Percentiles rank a stretch among this genome's conserved stretches.
phyloP scores from a whole-genome alignment of 2,888 invertebrate genomes.

The Lordiphosa fenestrarum region DNA sequence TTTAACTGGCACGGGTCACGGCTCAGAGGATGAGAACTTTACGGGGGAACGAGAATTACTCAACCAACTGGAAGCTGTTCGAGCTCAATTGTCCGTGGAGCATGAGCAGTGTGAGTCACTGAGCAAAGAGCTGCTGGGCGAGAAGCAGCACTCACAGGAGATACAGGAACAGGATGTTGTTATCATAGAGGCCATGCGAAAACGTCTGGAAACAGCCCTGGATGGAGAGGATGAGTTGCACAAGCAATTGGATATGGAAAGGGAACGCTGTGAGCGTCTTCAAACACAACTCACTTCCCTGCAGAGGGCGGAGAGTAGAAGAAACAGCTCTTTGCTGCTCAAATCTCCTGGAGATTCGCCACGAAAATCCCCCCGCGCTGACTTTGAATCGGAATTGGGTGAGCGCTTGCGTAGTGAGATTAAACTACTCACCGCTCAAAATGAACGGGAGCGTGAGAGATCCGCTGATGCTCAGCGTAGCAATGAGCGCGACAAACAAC shows the following conservation, averaged over 20 bases:
- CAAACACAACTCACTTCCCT: conserved; percentile 79
- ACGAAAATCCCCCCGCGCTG: conserved; percentile 74
- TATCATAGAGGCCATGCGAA: conserved; percentile 85
- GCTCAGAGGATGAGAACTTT: conserved; percentile 77
- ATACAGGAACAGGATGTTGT: conserved; percentile 85
- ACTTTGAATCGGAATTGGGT: conserved; percentile 81
- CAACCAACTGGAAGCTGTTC: conserved; percentile 75
- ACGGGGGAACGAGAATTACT: conserved; percentile 76
- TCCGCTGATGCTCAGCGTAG: conserved; percentile 80
- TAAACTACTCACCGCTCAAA: conserved; percentile 81
- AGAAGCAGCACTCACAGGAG: conserved; percentile 82
- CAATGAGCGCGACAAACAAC: conserved; percentile 80
- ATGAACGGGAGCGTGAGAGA: conserved; percentile 82
- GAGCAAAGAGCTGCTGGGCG: conserved; percentile 83
- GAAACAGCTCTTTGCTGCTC: conserved; percentile 67
- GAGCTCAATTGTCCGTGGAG: conserved; percentile 71
- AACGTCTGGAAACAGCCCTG: conserved; percentile 84
- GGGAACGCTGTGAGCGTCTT: conserved; percentile 81
- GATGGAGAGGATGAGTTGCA: conserved; percentile 85
- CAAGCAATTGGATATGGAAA: conserved; percentile 82
- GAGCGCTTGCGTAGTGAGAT: conserved; percentile 82
- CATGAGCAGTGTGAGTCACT: conserved; percentile 81
- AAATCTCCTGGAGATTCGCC: conserved; percentile 80
- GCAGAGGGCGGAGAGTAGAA: conserved; percentile 78
- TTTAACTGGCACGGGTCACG: conserved; percentile 65